Conservation (phyloP, 2,797 vertebrate genomes). For the Varecia variegata region DNA sequence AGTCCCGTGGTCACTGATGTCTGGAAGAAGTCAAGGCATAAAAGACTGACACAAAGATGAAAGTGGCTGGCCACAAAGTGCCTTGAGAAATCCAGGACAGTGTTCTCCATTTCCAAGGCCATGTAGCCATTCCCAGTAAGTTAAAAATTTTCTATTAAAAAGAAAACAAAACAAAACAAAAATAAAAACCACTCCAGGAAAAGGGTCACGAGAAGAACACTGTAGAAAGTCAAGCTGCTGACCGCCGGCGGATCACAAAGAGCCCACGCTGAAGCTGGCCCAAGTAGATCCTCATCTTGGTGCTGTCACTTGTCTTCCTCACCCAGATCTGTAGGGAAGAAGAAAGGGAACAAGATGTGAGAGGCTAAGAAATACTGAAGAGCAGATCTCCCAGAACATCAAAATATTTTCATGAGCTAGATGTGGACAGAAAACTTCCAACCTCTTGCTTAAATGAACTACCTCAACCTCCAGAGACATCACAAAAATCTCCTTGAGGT, state of each 20-base stretch:
- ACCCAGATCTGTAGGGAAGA: constrained; percentile 93
- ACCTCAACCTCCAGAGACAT: neutral
- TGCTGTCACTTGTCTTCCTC: constrained; percentile 99
- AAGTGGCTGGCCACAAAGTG: constrained; percentile 73
- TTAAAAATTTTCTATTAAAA: constrained; percentile 60
- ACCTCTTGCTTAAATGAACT: neutral
- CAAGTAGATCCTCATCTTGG: constrained; percentile 99
- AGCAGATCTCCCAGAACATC: neutral
- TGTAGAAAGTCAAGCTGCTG: constrained; percentile 89
- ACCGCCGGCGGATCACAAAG: constrained; percentile 96
- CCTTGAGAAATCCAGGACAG: constrained; percentile 60
- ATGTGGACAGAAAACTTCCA: neutral
- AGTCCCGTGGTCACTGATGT: constrained; percentile 54
- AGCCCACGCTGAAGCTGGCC: constrained; percentile 98
- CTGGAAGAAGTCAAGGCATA: constrained; percentile 69
- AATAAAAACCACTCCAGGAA: constrained; percentile 62
- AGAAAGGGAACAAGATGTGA: neutral
- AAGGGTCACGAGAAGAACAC: constrained; percentile 14
- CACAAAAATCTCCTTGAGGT: neutral
- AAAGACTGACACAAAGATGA: constrained; percentile 62
- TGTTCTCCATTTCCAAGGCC: constrained; percentile 67
- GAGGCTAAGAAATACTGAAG: neutral
- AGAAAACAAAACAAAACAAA: constrained; percentile 44
- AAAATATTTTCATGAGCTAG: too few relatives aligned
- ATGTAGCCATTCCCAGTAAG: constrained; percentile 52